Evolutionary conservation across 2,113 vertebrate species (phyloP).

Genomic region (Apus apus): DNA sequence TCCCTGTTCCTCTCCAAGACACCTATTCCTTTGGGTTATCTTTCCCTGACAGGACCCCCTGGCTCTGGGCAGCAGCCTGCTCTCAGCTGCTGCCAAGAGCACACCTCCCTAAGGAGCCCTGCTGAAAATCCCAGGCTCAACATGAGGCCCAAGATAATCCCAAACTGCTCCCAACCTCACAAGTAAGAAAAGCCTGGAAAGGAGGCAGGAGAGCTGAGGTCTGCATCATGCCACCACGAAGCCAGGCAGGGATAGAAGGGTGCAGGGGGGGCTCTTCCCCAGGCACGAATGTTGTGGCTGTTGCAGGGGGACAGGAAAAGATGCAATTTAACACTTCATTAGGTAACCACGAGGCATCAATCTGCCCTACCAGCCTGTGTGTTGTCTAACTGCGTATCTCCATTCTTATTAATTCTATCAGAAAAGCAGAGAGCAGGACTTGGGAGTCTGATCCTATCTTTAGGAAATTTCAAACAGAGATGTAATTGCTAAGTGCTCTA

Average conservation of each 20-base stretch:
- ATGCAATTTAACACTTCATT: slow-evolving; percentile 36
- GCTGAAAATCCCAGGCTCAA: background rate
- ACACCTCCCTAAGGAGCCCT: accelerated
- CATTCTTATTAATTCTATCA: slow-evolving; percentile 7
- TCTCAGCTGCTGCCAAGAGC: background rate
- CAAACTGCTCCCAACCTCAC: background rate
- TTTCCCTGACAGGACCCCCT: too few relatives aligned
- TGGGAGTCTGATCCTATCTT: background rate
- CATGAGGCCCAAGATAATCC: background rate
- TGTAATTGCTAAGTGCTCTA: slow-evolving; percentile 8
- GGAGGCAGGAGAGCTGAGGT: background rate
- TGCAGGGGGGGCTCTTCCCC: background rate
- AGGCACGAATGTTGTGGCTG: accelerated
- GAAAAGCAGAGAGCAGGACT: slow-evolving; percentile 30
- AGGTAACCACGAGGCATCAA: slow-evolving; percentile 42
- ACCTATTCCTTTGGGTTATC: background rate
- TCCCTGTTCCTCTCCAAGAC: background rate
- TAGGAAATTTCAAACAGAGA: slow-evolving; percentile 55
- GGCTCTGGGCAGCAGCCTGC: background rate
- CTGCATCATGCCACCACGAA: too few relatives aligned
- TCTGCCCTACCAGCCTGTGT: background rate
- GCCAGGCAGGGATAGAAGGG: background rate
- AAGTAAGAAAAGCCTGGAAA: background rate
- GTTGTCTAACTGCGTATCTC: slow-evolving; percentile 15
- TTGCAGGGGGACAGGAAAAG: background rate